These are phyloP conservation scores for Hemiprocne comata DNA, from an alignment of 2,113 vertebrate genomes.

Conservation along the genomic window DNA sequence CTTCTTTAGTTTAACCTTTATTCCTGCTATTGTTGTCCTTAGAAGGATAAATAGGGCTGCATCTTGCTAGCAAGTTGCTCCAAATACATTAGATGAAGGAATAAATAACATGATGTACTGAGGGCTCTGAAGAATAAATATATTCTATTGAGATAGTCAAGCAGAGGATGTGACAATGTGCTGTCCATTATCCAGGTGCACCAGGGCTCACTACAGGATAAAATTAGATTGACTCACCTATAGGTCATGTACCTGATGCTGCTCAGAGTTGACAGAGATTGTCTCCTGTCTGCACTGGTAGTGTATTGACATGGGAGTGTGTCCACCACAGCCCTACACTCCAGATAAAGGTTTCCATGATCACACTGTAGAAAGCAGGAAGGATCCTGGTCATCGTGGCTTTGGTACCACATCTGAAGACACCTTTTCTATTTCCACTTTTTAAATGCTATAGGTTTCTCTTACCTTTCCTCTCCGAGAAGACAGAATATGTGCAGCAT, in stretches of 20 bases:
- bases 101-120: background rate
- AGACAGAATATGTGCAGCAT: rapidly evolving
- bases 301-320: background rate
- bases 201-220: conserved; percentile 16
- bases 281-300: background rate
- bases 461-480: background rate
- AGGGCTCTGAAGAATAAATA: conserved; percentile 18
- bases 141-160: background rate
- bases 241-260: background rate
- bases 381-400: background rate
- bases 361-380: background rate
- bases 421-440: background rate
- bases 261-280: background rate
- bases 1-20: conserved; percentile 46
- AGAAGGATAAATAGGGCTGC: conserved; percentile 2
- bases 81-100: conserved; percentile 22
- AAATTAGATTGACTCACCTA: conserved; percentile 37
- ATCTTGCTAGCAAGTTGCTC: conserved; percentile 30
- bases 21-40: conserved; percentile 33
- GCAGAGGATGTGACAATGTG: conserved; percentile 22
- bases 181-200: conserved; percentile 23
- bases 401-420: background rate
- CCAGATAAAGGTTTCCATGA: background rate
- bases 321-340: background rate
- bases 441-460: background rate